phyloP scores from a whole-genome alignment of 92 coral and sea anemone species.

The Scolanthus callimorphus region DNA sequence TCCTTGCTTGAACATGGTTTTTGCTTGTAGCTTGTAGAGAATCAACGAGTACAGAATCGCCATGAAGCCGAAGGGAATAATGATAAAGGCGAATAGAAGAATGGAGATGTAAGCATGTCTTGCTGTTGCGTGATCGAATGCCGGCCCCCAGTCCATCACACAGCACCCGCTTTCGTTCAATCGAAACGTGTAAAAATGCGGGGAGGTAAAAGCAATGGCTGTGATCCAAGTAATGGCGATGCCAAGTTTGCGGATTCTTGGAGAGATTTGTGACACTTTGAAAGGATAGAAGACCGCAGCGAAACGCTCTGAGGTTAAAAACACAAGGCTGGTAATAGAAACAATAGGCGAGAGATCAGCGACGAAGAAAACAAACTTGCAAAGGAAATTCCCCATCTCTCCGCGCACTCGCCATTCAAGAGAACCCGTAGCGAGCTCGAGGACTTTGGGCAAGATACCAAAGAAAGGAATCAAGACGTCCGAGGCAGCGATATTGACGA shows the following conservation, averaged over 20 bases:
- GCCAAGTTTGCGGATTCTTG: background rate
- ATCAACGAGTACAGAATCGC: conserved; percentile 5
- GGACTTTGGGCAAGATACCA: background rate
- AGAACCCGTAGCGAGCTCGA: conserved; percentile 6
- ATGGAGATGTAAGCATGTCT: conserved; percentile 4
- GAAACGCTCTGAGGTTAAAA: conserved; percentile 5
- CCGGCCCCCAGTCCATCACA: conserved; percentile 12
- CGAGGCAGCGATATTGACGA: conserved; percentile 20
- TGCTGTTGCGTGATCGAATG: background rate
- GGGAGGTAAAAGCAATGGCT: conserved; percentile 1
- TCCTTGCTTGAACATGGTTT: background rate
- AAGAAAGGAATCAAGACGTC: conserved; percentile 10
- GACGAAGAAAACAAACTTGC: conserved; percentile 24
- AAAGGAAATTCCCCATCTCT: conserved; percentile 8
- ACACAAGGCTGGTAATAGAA: conserved; percentile 9
- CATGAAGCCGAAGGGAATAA: conserved; percentile 11
- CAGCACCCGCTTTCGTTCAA: conserved; percentile 6
- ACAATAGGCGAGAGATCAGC: conserved; percentile 19
- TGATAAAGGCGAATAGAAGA: conserved; percentile 3
- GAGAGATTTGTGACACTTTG: conserved; percentile 7
- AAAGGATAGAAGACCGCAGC: conserved; percentile 19
- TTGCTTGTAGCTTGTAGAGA: background rate
- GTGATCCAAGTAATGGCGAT: conserved; percentile 22
- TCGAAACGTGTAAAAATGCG: conserved; percentile 12
- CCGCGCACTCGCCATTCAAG: conserved; percentile 13